These are phyloP conservation scores for Orycteropus afer DNA, from an alignment of 2,113 vertebrate genomes.

Conservation along the genomic window DNA sequence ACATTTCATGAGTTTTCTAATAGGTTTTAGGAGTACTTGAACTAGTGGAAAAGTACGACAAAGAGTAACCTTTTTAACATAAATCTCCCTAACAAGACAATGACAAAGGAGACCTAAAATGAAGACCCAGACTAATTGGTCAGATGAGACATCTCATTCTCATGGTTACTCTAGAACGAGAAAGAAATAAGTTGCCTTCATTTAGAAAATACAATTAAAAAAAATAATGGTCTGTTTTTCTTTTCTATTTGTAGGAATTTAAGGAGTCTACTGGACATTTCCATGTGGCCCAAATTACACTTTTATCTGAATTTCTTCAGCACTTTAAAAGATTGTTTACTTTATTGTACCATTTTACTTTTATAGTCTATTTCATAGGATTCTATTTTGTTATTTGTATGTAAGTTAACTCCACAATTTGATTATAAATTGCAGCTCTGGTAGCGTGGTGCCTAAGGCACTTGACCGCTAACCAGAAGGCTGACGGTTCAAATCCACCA, in stretches of 20 bases:
- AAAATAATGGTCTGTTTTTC: background rate
- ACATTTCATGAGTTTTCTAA: slow-evolving; percentile 4
- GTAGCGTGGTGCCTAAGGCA: no score
- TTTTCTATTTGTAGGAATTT: background rate
- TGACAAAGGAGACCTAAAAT: background rate
- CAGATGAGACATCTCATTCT: background rate
- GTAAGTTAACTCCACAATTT: background rate
- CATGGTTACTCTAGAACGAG: background rate
- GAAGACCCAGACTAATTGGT: background rate
- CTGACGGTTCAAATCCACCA: no score
- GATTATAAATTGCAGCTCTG: background rate
- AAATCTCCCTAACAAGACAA: background rate
- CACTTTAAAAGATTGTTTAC: background rate
- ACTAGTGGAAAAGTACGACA: background rate
- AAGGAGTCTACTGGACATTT: background rate
- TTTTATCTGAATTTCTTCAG: background rate
- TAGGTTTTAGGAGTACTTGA: slow-evolving; percentile 26
- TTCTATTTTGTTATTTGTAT: background rate
- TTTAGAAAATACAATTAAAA: background rate
- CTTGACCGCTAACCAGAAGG: no score
- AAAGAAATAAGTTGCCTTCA: background rate
- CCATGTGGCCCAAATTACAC: background rate
- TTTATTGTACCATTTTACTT: background rate
- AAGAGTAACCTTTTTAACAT: slow-evolving; percentile 24
- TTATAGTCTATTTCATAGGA: background rate